Percentiles rank a stretch among this genome's conserved stretches.
Conservation (phyloP, 1,140 invertebrate species). For the Bicyclus anynana region DNA sequence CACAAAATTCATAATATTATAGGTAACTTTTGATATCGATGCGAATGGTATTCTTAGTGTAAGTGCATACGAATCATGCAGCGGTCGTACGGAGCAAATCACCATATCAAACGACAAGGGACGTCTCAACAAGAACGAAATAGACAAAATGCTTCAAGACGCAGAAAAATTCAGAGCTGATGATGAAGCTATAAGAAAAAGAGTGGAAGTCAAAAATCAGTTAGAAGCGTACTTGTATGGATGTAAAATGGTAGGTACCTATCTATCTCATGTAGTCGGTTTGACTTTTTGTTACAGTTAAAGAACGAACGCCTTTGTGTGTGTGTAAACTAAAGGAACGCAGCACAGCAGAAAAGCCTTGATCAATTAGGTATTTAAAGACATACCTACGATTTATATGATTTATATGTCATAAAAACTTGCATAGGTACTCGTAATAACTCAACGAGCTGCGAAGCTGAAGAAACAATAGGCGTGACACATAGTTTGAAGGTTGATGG, state of each 20-base stretch:
- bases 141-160: constrained; percentile 93
- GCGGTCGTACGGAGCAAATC: constrained; percentile 86
- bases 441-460: too few relatives aligned
- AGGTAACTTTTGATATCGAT: constrained; percentile 87
- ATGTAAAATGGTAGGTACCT: constrained; percentile 81
- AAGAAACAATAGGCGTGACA: too few relatives aligned
- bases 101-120: constrained; percentile 97
- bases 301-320: too few relatives aligned
- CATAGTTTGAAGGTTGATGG: too few relatives aligned
- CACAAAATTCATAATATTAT: too few relatives aligned
- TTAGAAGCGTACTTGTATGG: constrained; percentile 91
- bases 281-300: too few relatives aligned
- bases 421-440: too few relatives aligned
- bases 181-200: constrained; percentile 82
- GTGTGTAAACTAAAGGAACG: too few relatives aligned
- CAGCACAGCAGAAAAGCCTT: too few relatives aligned
- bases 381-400: too few relatives aligned
- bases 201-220: constrained; percentile 85
- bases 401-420: too few relatives aligned
- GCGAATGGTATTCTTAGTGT: constrained; percentile 90
- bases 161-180: constrained; percentile 84
- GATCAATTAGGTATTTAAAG: too few relatives aligned
- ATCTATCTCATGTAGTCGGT: background rate
- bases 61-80: constrained; percentile 86
- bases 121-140: constrained; percentile 92